These are phyloP conservation scores for Drepana falcataria DNA, from an alignment of 2,888 invertebrate species.

Conservation along the genomic window DNA sequence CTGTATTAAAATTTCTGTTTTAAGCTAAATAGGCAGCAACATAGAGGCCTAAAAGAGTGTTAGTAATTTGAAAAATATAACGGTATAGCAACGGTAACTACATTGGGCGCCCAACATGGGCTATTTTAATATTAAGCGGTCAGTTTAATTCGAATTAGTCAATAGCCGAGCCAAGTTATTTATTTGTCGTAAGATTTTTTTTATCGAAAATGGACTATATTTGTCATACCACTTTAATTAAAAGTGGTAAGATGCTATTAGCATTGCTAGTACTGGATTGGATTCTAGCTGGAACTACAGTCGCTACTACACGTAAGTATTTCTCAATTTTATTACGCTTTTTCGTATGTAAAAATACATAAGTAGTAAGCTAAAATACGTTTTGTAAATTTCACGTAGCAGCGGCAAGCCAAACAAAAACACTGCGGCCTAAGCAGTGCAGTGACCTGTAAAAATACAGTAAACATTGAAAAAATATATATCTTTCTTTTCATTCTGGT, in stretches of 20 bases:
- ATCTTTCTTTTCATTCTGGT: background rate
- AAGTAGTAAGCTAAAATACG: background rate
- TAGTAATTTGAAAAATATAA: slow-evolving; percentile 7
- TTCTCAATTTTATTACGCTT: slow-evolving; percentile 5
- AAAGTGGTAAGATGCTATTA: slow-evolving; percentile 51
- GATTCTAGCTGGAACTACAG: slow-evolving; percentile 54
- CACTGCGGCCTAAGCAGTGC: too few relatives aligned
- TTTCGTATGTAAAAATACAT: background rate
- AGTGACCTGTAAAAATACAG: too few relatives aligned
- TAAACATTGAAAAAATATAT: too few relatives aligned
- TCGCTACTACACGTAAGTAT: slow-evolving; percentile 62
- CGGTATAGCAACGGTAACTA: slow-evolving; percentile 6
- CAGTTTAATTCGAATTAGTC: background rate
- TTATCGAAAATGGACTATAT: slow-evolving; percentile 25
- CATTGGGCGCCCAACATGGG: slow-evolving; percentile 38
- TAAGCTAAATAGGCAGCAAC: background rate
- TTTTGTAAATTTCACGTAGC: background rate
- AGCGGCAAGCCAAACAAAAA: background rate
- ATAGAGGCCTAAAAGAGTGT: background rate
- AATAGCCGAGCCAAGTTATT: background rate
- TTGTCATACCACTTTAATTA: slow-evolving; percentile 33
- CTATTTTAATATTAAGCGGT: background rate
- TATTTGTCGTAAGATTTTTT: background rate
- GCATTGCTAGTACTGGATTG: slow-evolving; percentile 61
- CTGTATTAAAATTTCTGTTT: slow-evolving; percentile 10